phyloP scores from a whole-genome alignment of 2,797 vertebrate species.

The Danio albolineatus region DNA sequence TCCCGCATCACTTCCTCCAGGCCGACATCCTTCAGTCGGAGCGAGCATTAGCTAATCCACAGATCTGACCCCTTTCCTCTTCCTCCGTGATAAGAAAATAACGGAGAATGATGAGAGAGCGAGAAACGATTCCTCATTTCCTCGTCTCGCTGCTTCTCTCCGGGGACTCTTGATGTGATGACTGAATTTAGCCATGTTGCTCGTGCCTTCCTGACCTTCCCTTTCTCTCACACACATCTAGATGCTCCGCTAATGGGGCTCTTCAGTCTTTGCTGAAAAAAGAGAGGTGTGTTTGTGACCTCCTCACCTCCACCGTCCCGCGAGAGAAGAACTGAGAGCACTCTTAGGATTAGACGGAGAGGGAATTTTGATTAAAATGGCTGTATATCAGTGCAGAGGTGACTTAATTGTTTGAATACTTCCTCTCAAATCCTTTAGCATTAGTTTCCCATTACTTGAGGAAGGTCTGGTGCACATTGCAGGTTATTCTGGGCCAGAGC shows the following conservation, averaged over 20 bases:
- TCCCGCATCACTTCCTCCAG: background rate
- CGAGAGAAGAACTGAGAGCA: conserved; percentile 50
- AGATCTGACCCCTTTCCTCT: conserved; percentile 67
- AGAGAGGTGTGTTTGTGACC: conserved; percentile 64
- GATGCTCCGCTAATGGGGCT: conserved; percentile 72
- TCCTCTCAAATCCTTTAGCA: conserved; percentile 44
- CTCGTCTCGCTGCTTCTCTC: conserved; percentile 68
- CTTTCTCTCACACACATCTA: conserved; percentile 52
- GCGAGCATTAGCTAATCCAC: conserved; percentile 18
- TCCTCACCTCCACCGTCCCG: conserved; percentile 48
- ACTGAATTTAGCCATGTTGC: conserved; percentile 83
- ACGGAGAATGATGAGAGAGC: conserved; percentile 59
- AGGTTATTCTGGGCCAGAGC: background rate
- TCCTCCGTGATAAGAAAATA: conserved; percentile 73
- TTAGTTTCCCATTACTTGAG: background rate
- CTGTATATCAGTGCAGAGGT: conserved; percentile 30
- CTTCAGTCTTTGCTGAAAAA: conserved; percentile 71
- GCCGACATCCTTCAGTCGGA: conserved; percentile 23
- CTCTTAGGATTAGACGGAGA: conserved; percentile 37
- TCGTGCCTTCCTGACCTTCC: conserved; percentile 59
- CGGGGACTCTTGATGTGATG: conserved; percentile 74
- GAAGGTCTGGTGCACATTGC: background rate
- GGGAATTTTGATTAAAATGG: conserved; percentile 45
- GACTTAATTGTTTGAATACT: conserved; percentile 35
- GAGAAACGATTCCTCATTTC: conserved; percentile 50